Base-by-base conservation (phyloP, 1,140 invertebrate genomes). In the Lysiphlebus fabarum region DNA sequence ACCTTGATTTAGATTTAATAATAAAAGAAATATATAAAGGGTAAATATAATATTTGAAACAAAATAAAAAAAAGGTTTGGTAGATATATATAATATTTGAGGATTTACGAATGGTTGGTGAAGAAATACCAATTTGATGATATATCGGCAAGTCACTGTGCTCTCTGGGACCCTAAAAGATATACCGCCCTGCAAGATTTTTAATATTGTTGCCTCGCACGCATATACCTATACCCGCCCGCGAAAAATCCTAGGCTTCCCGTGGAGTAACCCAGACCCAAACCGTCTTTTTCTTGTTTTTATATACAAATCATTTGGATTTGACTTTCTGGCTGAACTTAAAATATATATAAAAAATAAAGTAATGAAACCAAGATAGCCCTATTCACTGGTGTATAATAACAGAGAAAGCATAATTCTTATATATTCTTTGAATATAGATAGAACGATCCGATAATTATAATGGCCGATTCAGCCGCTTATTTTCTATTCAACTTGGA, bases 371-470 rank as follows among this genome's bases (percentile, higher is more conserved):
- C 17, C 17, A 26, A 26, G 17, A 26, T 26, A 9, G 40, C 41
- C 38, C 4, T 42, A n/a, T 26, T 12, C 36, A 41, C 55, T 12
- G 36, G 34, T 7, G 49, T 36, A 57, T 49, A 57, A 57, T 57
- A 57, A 57, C 36, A 37, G 55, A 37, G 49, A 51, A 36, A 51
- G 49, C 49, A 9, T 26, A 1, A 1, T 26, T 26, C 1, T 26
- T 26, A 26, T n/a, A n/a, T n/a, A n/a, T 26, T 47, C 45, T 56
- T 14, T 54, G 37, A 14, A 12, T 48, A n/a, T n/a, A n/a, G 44
- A 57, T 57, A 57, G 55, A 45, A 44, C 45, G 45, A 48, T 48
- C 55, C 55, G 55, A 57, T 57, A 57, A 57, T 57, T 57, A 57
- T 49, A 47, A 57, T 57, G 55, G 33, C 38, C 43, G 45, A 57